phyloP scores from a whole-genome alignment of 2,797 vertebrate genomes.

The Alca torda region DNA sequence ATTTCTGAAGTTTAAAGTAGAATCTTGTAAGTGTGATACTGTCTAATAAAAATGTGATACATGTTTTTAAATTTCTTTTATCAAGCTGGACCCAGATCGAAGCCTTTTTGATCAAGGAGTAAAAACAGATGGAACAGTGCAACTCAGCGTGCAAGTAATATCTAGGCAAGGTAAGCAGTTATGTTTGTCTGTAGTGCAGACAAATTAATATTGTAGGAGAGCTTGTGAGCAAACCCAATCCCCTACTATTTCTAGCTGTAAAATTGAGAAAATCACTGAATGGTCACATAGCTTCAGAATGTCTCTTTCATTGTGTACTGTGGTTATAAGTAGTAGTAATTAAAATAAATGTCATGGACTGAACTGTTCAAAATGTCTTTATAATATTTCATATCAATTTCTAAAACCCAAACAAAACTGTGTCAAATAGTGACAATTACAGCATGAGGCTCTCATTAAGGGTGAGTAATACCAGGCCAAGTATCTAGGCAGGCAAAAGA shows the following conservation, averaged over 20 bases:
- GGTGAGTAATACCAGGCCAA: not conserved
- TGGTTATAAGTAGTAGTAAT: not conserved
- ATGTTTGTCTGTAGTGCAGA: not conserved
- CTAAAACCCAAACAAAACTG: not conserved
- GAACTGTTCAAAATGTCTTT: not conserved
- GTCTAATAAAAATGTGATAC: not conserved
- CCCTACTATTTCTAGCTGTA: not conserved
- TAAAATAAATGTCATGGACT: not conserved
- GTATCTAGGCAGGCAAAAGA: not conserved
- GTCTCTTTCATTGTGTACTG: not conserved
- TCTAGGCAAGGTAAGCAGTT: constrained; percentile 88
- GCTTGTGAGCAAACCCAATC: not conserved
- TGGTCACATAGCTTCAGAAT: not conserved
- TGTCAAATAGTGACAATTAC: not conserved
- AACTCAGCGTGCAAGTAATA: constrained; percentile 97
- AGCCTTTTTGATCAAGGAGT: constrained; percentile 99
- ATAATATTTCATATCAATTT: not conserved
- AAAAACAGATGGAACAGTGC: constrained; percentile 98
- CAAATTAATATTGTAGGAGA: not conserved
- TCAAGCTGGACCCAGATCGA: constrained; percentile 93
- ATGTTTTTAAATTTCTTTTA: not conserved
- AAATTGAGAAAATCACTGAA: not conserved
- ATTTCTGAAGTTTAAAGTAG: not conserved
- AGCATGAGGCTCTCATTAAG: not conserved
- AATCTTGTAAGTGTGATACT: not conserved